Evolutionary conservation across 2,888 invertebrate genomes (phyloP), one percentile per base, ranked within the genome.

Genomic region (Xylota sylvarum): DNA sequence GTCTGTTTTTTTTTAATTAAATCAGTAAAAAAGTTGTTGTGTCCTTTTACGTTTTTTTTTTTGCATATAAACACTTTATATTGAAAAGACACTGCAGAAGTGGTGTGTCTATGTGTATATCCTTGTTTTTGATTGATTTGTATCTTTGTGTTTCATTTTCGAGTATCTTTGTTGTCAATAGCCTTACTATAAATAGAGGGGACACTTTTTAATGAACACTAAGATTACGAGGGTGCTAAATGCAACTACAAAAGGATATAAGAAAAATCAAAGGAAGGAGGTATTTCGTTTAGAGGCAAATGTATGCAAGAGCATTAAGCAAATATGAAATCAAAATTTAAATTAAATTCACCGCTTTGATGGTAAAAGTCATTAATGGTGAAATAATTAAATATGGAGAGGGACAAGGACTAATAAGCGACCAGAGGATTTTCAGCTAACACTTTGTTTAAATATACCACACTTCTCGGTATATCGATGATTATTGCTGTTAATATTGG

Each of bases 1-100:
- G 43, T 62, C 4, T 14, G 7, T 58, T 14, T 30, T 23, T 19
- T 55, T 77, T 82, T 77, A 77, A 82, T 82, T 82, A 77, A 82
- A 77, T 82, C 56, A 43, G 35, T 50, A 58, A 23, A 60, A 52
- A 30, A 23, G 23, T 64, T 43, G 4, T 12, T 19, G n/a, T n/a
- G 73, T 58, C 19, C 27, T 37, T 65, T 80, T 52, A 7, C 0
- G 23, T n/a, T 14, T 46, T 35, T 23, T 1, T 69, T 56, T 77
- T 48, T 58, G 56, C 64, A 70, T 62, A 48, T 43, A 81, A 62
- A 35, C 40, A 50, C 56, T 65, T 74, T 46, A 30, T 55, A 27
- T 32, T 23, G 14, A 76, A 56, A 82, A 56, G 32, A 76, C 72
- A 64, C 70, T 76, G 14, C 17, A 67, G 46, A 35, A 80, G 60